A percentile compares a stretch with the other conserved stretches of the same genome.
Conservation (phyloP, 1,140 invertebrate genomes). For the Bombus terrestris region DNA sequence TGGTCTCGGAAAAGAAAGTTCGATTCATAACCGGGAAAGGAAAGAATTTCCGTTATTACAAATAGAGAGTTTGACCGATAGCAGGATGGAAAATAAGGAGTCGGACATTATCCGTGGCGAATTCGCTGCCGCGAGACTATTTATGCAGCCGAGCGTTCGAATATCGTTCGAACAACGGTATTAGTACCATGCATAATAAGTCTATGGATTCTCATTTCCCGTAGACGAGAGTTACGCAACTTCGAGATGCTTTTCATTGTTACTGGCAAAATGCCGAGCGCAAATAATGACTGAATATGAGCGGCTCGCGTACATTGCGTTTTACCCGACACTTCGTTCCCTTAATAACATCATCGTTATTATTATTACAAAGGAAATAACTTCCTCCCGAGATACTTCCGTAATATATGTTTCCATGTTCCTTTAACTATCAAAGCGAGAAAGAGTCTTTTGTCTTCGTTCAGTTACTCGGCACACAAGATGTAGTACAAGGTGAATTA, state of each 20-base stretch:
- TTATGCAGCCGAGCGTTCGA: slow-evolving; percentile 20
- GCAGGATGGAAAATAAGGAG: not conserved
- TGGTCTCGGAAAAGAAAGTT: not conserved
- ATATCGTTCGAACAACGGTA: slow-evolving; percentile 38
- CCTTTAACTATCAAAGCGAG: too few relatives aligned
- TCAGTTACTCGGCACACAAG: not conserved
- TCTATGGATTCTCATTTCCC: slow-evolving; percentile 60
- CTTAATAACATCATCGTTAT: slow-evolving; percentile 53
- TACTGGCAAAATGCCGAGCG: slow-evolving; percentile 71
- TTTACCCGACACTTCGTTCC: slow-evolving; percentile 54
- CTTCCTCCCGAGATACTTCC: not conserved
- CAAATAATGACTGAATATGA: slow-evolving; percentile 63
- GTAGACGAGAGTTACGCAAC: slow-evolving; percentile 61
- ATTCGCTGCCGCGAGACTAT: not conserved
- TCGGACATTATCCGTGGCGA: slow-evolving; percentile 1
- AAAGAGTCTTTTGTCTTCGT: not conserved
- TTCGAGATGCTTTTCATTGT: slow-evolving; percentile 70
- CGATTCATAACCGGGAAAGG: not conserved
- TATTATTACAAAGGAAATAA: slow-evolving; percentile 20
- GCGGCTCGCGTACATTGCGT: slow-evolving; percentile 27
- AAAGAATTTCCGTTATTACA: not conserved
- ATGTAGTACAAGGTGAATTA: not conserved
- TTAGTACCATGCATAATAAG: slow-evolving; percentile 12
- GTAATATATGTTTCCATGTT: not conserved
- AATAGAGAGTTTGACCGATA: slow-evolving; percentile 35